A percentile compares a stretch with the other conserved stretches of the same genome.
phyloP scores from a whole-genome alignment of 2,113 vertebrate species.

The Eolophus roseicapilla region DNA sequence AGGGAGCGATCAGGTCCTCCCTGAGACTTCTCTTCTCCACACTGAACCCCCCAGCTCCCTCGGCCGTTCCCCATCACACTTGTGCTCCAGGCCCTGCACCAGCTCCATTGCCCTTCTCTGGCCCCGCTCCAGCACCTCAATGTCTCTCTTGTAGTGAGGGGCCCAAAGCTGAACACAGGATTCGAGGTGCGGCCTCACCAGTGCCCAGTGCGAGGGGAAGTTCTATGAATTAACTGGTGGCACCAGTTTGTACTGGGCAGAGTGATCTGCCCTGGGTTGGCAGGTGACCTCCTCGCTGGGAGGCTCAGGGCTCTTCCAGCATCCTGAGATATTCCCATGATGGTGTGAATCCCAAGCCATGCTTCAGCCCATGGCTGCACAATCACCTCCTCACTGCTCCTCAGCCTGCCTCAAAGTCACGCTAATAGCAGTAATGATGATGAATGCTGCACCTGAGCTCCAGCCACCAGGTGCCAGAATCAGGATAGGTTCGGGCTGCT shows the following conservation, averaged over 20 bases:
- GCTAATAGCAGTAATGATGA: too few relatives aligned
- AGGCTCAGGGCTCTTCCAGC: background rate
- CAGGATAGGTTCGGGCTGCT: background rate
- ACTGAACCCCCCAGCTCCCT: too few relatives aligned
- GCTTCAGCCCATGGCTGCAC: background rate
- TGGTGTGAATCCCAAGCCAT: accelerated
- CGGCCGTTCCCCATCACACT: too few relatives aligned
- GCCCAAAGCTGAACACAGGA: background rate
- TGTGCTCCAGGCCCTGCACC: too few relatives aligned
- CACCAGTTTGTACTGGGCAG: too few relatives aligned
- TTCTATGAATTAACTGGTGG: background rate
- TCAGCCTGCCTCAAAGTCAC: background rate
- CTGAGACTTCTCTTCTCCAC: too few relatives aligned
- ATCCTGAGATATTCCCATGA: accelerated
- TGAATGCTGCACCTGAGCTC: background rate
- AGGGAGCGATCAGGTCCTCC: too few relatives aligned
- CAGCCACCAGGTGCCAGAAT: background rate
- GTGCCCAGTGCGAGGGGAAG: background rate
- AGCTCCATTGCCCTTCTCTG: too few relatives aligned
- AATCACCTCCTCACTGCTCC: background rate
- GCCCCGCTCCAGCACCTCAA: background rate
- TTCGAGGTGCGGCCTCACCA: background rate
- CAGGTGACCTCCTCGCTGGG: background rate
- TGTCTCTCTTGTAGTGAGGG: background rate
- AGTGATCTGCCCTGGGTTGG: background rate